A percentile compares a stretch with the other conserved stretches of the same genome.
Conservation (phyloP, 2,797 vertebrate species). For the Picus viridis region DNA sequence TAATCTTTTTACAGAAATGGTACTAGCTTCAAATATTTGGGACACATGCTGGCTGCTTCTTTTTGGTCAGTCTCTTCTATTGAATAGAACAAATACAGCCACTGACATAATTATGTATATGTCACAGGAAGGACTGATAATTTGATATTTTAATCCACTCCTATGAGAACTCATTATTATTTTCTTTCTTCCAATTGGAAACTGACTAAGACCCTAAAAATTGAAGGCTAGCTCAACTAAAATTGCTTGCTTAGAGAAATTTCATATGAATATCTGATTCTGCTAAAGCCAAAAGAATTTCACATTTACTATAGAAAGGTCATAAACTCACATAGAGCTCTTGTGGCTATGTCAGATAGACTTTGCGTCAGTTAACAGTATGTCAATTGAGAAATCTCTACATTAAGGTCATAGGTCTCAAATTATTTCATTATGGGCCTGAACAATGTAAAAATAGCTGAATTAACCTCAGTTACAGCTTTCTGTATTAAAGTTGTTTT, state of each 20-base stretch:
- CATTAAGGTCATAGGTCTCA: background rate
- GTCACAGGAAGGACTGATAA: background rate
- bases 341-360: background rate
- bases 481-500: constrained; percentile 44
- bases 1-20: background rate
- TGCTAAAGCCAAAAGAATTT: background rate
- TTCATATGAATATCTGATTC: background rate
- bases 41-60: background rate
- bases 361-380: background rate
- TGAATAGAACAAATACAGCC: background rate
- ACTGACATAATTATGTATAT: background rate
- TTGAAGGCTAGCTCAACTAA: background rate
- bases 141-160: background rate
- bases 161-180: background rate
- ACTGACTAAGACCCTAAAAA: background rate
- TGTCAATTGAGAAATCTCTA: background rate
- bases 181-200: background rate
- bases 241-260: background rate
- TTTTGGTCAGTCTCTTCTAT: background rate
- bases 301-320: background rate
- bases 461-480: constrained; percentile 50
- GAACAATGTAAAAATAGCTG: constrained; percentile 31
- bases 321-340: background rate
- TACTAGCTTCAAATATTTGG: background rate
- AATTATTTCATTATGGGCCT: constrained; percentile 56